Base-by-base conservation (phyloP, 2,888 invertebrate genomes). In the Clistopyga incitator region DNA sequence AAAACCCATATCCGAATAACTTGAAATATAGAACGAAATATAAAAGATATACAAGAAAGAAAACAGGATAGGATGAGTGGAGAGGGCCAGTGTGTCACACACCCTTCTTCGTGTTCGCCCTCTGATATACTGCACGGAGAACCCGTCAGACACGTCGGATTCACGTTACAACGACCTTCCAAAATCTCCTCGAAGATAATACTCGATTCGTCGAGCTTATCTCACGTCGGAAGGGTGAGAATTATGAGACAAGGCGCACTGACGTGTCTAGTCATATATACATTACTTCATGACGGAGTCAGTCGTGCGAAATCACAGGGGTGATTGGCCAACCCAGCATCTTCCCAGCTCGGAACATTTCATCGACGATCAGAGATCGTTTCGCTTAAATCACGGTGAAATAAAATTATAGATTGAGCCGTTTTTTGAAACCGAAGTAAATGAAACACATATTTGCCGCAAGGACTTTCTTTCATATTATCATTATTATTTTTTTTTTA, bases 201-300 rank as follows among this genome's bases (percentile, higher is more conserved):
- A 72, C 72, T 29, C 61, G 77, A 77, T 83, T 77, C 83, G 59
- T 72, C 67, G 78, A 71, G 82, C 75, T 82, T 72, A 67, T 82
- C 84, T 75, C 10, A 61, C 52, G 78, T 75, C 84, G 84, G 82
- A 82, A 79, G 78, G 34, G 50, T 50, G 76, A 78, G 65, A 82
- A 79, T 84, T 82, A 84, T 76, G 76, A 50, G 75, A 74, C 23
- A 54, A 74, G 72, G 74, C 71, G 74, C 71, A 72, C 42, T 23
- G 54, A 15, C 20, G 42, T 11, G 25, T 34, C 42, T 42, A 56
- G 56, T 75, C n/a, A 61, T 34, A 61, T 68, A 68, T 50, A 52
- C 50, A 68, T 20, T 45, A 25, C 25, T 20, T n/a, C 59, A 29
- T 18, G 42, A 47, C 29, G 56, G 68, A 45, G 38, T 68, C 56